phyloP scores from a whole-genome alignment of 2,113 vertebrate genomes.

The Burhinus bistriatus region DNA sequence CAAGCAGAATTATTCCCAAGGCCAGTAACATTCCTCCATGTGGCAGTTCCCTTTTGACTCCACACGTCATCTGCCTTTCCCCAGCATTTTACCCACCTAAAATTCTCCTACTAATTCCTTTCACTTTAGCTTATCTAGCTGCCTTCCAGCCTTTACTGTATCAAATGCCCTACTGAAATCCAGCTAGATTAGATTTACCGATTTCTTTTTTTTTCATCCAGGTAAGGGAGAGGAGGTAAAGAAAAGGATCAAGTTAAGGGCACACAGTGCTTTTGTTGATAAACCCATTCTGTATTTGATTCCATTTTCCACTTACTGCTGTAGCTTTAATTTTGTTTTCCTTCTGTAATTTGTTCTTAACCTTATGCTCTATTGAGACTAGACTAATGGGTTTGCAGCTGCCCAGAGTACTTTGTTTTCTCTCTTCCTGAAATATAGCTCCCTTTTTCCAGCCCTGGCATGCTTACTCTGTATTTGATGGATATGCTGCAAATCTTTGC shows the following conservation, averaged over 20 bases:
- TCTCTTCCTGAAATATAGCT: slow-evolving; percentile 60
- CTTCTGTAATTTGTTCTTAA: slow-evolving; percentile 63
- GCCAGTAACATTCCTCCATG: slow-evolving; percentile 51
- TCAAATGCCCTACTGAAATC: background rate
- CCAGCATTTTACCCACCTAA: background rate
- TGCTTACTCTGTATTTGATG: slow-evolving; percentile 47
- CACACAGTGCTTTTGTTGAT: slow-evolving; percentile 23
- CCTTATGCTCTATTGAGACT: slow-evolving; percentile 52
- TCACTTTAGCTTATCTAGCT: background rate
- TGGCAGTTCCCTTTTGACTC: slow-evolving; percentile 56
- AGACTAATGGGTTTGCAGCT: slow-evolving; percentile 59
- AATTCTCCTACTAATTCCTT: slow-evolving; percentile 14
- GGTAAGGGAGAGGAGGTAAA: slow-evolving; percentile 26
- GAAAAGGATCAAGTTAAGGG: slow-evolving; percentile 42
- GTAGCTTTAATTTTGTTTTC: slow-evolving; percentile 60
- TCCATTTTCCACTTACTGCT: slow-evolving; percentile 46
- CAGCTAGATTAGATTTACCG: background rate
- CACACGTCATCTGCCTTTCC: slow-evolving; percentile 8
- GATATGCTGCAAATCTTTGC: slow-evolving; percentile 43
- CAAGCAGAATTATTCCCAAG: slow-evolving; percentile 56
- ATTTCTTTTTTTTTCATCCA: background rate
- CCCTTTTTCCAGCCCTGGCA: slow-evolving; percentile 8
- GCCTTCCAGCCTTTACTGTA: slow-evolving; percentile 2
- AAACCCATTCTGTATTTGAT: slow-evolving; percentile 47
- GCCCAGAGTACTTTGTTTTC: slow-evolving; percentile 51